Percentiles rank a stretch among this genome's conserved stretches.
phyloP scores from a whole-genome alignment of 1,140 invertebrate species.

The Ectropis grisescens region DNA sequence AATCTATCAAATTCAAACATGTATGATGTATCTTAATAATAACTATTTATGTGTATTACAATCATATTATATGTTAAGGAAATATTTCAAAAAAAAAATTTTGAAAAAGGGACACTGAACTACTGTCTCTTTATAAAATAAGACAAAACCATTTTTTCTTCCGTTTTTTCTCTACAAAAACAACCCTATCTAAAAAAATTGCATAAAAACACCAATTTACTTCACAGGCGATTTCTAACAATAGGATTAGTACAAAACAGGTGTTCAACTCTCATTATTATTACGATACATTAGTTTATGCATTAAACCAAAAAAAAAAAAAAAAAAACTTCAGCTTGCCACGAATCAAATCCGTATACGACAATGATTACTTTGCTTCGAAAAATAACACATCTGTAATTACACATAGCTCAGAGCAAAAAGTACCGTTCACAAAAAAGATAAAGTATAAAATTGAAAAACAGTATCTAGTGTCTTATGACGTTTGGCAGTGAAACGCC shows the following conservation, averaged over 20 bases:
- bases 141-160: slow-evolving; percentile 1
- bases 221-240: slow-evolving; percentile 33
- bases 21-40: no score
- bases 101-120: no score
- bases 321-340: slow-evolving; percentile 44
- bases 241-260: slow-evolving; percentile 53
- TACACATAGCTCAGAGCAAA: slow-evolving; percentile 13
- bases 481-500: slow-evolving; percentile 21
- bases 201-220: slow-evolving; percentile 37
- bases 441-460: slow-evolving; percentile 20
- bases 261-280: slow-evolving; percentile 64
- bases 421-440: slow-evolving; percentile 6
- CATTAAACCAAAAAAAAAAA: slow-evolving; percentile 48
- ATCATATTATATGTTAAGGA: no score
- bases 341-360: slow-evolving; percentile 67
- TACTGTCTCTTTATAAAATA: no score
- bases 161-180: no score
- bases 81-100: no score
- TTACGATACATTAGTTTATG: slow-evolving; percentile 60
- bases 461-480: slow-evolving; percentile 17
- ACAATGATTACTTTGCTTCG: slow-evolving; percentile 62
- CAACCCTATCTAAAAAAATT: slow-evolving; percentile 8
- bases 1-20: no score
- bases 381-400: slow-evolving; percentile 56
- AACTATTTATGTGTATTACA: no score